Percentiles rank a stretch among this genome's conserved stretches.
Conservation (phyloP, 2,888 invertebrate species). For the Abrostola triplasia region DNA sequence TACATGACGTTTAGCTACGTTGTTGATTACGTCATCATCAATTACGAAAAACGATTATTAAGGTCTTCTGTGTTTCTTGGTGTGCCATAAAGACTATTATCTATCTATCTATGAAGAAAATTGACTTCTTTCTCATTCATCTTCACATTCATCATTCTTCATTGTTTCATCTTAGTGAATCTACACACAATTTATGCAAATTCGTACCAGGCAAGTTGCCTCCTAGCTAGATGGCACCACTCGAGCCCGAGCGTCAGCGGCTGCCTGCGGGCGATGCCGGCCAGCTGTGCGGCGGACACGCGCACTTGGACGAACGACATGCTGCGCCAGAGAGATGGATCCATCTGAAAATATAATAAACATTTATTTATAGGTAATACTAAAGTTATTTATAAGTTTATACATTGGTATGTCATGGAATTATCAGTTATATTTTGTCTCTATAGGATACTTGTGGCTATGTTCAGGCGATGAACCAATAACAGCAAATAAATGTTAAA, state of each 20-base stretch:
- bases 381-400: too few species aligned
- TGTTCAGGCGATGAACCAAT: too few species aligned
- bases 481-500: too few species aligned
- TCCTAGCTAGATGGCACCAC: conserved; percentile 95
- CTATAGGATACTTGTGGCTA: neutral
- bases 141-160: too few species aligned
- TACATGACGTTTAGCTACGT: neutral
- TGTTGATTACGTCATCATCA: too few species aligned
- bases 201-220: conserved; percentile 94
- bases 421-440: neutral
- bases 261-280: conserved; percentile 96
- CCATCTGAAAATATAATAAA: conserved; percentile 86
- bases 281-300: conserved; percentile 91
- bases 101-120: too few species aligned
- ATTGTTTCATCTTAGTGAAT: neutral
- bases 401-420: too few species aligned
- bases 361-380: too few species aligned
- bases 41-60: too few species aligned
- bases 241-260: conserved; percentile 94
- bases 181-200: neutral
- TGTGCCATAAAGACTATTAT: too few species aligned
- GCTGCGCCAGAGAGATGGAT: conserved; percentile 94
- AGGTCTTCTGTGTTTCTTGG: too few species aligned
- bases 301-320: conserved; percentile 94
- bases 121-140: too few species aligned